These are phyloP conservation scores for Nephrotoma appendiculata DNA, from an alignment of 2,888 invertebrate species.

Conservation along the genomic window DNA sequence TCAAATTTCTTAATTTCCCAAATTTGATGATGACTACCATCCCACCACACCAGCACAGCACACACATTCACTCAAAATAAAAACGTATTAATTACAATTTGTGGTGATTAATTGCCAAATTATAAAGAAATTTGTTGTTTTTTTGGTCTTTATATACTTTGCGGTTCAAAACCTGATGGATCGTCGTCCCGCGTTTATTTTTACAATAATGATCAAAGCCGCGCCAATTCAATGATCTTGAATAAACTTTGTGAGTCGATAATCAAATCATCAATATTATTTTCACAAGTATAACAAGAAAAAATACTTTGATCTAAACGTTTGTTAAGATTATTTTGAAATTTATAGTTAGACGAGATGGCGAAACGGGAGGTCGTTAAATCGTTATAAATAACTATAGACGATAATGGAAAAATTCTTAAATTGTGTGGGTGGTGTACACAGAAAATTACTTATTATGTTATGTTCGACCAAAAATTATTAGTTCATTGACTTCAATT, in stretches of 20 bases:
- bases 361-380: background rate
- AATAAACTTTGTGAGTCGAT: background rate
- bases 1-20: background rate
- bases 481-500: background rate
- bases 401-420: background rate
- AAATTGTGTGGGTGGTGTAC: background rate
- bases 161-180: background rate
- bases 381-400: background rate
- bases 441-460: background rate
- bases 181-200: background rate
- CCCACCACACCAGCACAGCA: background rate
- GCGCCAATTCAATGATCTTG: background rate
- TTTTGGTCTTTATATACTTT: background rate
- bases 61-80: background rate
- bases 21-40: background rate
- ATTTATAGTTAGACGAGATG: background rate
- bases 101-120: background rate
- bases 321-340: background rate
- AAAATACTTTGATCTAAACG: background rate
- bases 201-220: background rate
- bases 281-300: background rate
- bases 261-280: background rate
- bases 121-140: background rate
- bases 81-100: background rate
- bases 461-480: background rate